Base-by-base conservation (phyloP, 1,140 invertebrate species). In the Sarcophaga bullata region DNA sequence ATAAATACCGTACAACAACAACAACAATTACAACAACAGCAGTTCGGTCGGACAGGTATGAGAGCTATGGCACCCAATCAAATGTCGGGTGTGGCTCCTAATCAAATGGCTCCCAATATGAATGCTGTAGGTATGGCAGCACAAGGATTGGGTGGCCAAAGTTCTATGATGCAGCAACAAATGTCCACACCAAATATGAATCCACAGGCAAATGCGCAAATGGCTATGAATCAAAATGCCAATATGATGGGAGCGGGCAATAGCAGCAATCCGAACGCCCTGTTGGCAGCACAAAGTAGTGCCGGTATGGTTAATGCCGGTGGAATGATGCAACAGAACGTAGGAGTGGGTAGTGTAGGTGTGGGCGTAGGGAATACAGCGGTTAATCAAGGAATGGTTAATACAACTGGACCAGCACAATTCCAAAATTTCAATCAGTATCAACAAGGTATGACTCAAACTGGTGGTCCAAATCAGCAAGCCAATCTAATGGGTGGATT, bases 121-220 rank as follows among this genome's bases (percentile, higher is more conserved):
- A 90, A 91, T 47, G 91, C 91, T 80, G 86, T 82, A 15, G 75
- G 86, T 6, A 92, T 93, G 90, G 89, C 90, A 91, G 91, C 84
- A 47, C 85, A 90, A 84, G 91, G 90, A 9, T 92, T 93, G 91
- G 91, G 91, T 13, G 91, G 91, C 9, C 91, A 87, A 82, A 89
- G 88, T 58, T 84, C 85, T 0, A 89, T 89, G 85, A 92, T 93
- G 87, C 89, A 91, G 80, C 86, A 84, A 15, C 87, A 90, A 7
- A 90, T 91, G 87, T 90, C 90, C 37, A 90, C 85, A 13, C 85
- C 90, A 83, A 91, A 89, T 13, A 92, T 93, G 92, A 91, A 91
- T 15, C 54, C 91, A n/a, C 91, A 92, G 86, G 90, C 89, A 11
- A 81, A 76, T 80, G 68, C 62, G n/a, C 86, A 90, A 58, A 92